A percentile compares a stretch with the other conserved stretches of the same genome.
Evolutionary conservation across 2,113 vertebrate species (phyloP).

Genomic region (Zosterops lateralis): DNA sequence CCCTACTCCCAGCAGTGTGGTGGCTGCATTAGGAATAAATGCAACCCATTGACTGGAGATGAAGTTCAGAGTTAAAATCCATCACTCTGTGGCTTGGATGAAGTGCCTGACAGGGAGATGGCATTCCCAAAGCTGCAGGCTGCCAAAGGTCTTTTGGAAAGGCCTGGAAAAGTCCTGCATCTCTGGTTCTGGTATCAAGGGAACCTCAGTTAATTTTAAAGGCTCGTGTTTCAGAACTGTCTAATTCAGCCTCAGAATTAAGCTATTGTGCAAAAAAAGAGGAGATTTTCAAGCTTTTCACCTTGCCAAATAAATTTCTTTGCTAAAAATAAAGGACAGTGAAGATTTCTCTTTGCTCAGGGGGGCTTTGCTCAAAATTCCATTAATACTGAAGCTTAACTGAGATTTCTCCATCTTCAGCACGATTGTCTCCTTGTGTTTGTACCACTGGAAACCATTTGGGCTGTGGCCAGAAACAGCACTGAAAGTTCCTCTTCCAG

Average conservation of each 20-base stretch:
- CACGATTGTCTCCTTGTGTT: background rate
- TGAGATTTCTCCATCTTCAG: background rate
- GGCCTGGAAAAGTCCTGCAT: background rate
- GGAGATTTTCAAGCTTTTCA: background rate
- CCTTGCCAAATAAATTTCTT: background rate
- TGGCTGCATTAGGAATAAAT: background rate
- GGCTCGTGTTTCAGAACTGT: background rate
- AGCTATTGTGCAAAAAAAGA: background rate
- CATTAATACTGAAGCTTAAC: constrained; percentile 19
- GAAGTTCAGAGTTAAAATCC: background rate
- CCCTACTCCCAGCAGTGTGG: background rate
- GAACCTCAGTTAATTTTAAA: constrained; percentile 1
- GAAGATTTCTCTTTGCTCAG: constrained; percentile 1
- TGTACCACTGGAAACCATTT: background rate
- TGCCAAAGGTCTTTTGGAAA: constrained; percentile 7
- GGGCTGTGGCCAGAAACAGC: background rate
- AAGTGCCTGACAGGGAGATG: background rate
- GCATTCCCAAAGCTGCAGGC: background rate
- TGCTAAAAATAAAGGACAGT: constrained; percentile 1
- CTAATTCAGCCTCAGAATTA: constrained; percentile 2
- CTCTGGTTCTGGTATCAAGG: background rate
- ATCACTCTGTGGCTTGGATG: background rate
- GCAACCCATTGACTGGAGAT: background rate
- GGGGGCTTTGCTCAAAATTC: background rate
- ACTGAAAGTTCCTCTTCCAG: background rate